phyloP scores from a whole-genome alignment of 2,888 invertebrate species.

The Candidula unifasciata region DNA sequence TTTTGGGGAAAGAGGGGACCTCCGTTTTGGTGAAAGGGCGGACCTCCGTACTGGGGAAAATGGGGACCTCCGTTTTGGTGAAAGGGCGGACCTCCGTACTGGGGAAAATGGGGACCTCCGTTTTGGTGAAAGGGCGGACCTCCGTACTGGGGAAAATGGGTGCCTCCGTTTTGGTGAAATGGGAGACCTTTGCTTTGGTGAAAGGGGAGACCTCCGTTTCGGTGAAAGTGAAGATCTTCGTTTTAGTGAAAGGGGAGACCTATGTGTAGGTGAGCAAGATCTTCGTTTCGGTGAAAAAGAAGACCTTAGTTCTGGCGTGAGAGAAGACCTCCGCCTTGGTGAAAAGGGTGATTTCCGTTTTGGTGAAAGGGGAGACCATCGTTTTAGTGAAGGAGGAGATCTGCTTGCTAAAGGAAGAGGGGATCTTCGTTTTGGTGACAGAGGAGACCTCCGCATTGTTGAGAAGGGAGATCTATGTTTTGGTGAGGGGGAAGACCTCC shows the following conservation, averaged over 20 bases:
- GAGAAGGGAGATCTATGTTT: neutral
- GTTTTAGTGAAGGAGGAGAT: neutral
- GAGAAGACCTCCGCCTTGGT: conserved; percentile 5
- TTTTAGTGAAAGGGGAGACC: neutral
- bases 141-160: neutral
- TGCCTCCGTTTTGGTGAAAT: neutral
- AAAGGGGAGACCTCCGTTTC: neutral
- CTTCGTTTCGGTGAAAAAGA: neutral
- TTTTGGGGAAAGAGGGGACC: neutral
- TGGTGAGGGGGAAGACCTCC: conserved; percentile 37
- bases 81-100: conserved; percentile 9
- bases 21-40: conserved; percentile 9
- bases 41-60: neutral
- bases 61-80: conserved; percentile 1
- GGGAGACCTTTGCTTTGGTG: conserved; percentile 29
- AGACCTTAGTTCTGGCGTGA: conserved; percentile 34
- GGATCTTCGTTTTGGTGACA: neutral
- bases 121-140: too few relatives aligned
- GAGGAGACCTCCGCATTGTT: neutral
- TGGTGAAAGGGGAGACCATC: conserved; percentile 28
- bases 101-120: too few relatives aligned
- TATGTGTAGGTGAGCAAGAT: conserved; percentile 12
- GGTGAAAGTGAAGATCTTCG: too few relatives aligned
- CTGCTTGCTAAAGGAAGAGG: neutral
- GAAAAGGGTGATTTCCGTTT: neutral